These are phyloP conservation scores for Erpornis zantholeuca DNA, from an alignment of 2,113 vertebrate species.

Conservation along the genomic window DNA sequence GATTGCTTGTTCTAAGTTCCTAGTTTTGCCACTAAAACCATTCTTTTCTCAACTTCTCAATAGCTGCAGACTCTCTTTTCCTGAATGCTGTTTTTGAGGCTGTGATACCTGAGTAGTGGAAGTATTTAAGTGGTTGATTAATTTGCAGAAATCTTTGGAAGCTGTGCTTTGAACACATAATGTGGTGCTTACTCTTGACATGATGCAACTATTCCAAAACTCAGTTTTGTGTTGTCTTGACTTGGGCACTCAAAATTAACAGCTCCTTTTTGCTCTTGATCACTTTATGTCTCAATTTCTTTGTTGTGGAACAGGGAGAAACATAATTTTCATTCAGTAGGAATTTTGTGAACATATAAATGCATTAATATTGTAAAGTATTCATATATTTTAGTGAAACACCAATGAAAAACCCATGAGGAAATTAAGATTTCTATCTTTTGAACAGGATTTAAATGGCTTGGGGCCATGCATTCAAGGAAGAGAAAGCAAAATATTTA, in stretches of 20 bases:
- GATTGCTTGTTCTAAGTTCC: not conserved
- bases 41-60: not conserved
- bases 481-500: conserved; percentile 38
- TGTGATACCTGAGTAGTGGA: not conserved
- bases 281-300: not conserved
- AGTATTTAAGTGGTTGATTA: not conserved
- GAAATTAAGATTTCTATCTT: not conserved
- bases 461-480: not conserved
- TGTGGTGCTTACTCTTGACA: not conserved
- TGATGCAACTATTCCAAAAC: not conserved
- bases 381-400: not conserved
- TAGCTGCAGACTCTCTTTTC: not conserved
- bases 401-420: not conserved
- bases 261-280: not conserved
- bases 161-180: not conserved
- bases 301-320: not conserved
- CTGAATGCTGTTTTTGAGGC: not conserved
- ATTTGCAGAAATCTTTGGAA: not conserved
- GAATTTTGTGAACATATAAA: not conserved
- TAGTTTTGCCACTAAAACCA: not conserved
- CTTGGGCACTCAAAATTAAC: not conserved
- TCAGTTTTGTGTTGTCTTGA: not conserved
- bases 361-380: not conserved
- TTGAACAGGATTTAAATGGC: not conserved
- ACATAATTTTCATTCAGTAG: not conserved